A percentile compares a stretch with the other conserved stretches of the same genome.
phyloP scores from a whole-genome alignment of 2,888 invertebrate species.

The Diplolepis rosae region DNA sequence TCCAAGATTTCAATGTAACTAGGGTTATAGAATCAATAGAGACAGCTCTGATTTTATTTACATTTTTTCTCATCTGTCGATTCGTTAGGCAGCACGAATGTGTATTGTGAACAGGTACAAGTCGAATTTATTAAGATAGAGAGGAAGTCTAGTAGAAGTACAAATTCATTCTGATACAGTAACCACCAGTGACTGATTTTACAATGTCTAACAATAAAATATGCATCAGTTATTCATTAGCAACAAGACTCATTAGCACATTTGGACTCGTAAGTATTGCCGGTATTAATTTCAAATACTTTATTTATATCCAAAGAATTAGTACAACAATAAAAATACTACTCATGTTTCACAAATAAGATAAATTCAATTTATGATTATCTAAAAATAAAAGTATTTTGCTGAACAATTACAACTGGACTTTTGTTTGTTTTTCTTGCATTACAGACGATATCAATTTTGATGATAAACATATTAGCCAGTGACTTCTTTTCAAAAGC shows the following conservation, averaged over 20 bases:
- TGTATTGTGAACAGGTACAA: background rate
- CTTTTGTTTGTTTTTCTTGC: too few species aligned
- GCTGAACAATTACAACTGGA: too few species aligned
- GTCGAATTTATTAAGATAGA: background rate
- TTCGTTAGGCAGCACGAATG: background rate
- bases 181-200: conserved; percentile 29
- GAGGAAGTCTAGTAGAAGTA: background rate
- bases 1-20: background rate
- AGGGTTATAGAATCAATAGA: background rate
- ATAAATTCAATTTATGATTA: too few species aligned
- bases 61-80: background rate
- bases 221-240: conserved; percentile 63
- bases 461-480: conserved; percentile 67
- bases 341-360: too few species aligned
- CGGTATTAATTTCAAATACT: too few species aligned
- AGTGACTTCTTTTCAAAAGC: conserved; percentile 64
- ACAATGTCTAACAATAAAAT: conserved; percentile 58
- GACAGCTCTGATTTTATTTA: conserved; percentile 25
- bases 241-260: conserved; percentile 66
- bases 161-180: background rate
- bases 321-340: too few species aligned
- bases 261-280: conserved; percentile 67
- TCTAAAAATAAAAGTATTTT: too few species aligned
- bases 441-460: conserved; percentile 64
- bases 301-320: too few species aligned